Percentiles rank a stretch among this genome's conserved stretches.
These are phyloP conservation scores for Dryobota labecula DNA, from an alignment of 2,888 invertebrate genomes.

Conservation along the genomic window DNA sequence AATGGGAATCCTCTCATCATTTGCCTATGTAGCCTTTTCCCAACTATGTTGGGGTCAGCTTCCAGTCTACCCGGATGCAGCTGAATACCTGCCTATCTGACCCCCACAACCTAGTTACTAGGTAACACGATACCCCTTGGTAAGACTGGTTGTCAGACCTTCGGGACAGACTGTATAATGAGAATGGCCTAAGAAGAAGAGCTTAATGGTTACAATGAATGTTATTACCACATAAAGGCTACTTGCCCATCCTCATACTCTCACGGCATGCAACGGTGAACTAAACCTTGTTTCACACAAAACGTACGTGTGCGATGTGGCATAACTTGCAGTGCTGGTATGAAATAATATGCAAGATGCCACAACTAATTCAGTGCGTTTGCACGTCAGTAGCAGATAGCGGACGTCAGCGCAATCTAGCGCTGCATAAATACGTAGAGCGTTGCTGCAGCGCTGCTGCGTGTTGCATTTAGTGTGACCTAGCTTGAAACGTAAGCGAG, in stretches of 20 bases:
- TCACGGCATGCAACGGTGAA: not conserved
- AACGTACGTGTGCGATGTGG: not conserved
- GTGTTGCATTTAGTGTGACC: constrained; percentile 4
- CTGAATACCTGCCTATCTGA: no score
- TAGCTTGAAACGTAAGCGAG: constrained; percentile 9
- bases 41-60: no score
- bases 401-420: constrained; percentile 13
- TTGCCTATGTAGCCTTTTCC: no score
- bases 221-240: not conserved
- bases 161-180: no score
- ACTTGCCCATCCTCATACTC: not conserved
- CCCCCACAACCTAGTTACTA: no score
- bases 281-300: not conserved
- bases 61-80: no score
- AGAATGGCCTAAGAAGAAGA: not conserved
- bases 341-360: constrained; percentile 21
- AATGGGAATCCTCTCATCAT: no score
- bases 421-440: not conserved
- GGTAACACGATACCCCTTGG: no score
- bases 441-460: constrained; percentile 1
- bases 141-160: no score
- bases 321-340: not conserved
- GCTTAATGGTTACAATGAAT: not conserved
- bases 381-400: constrained; percentile 32
- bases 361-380: constrained; percentile 27